A percentile compares a stretch with the other conserved stretches of the same genome.
These are phyloP conservation scores for Catonia carolina DNA, from an alignment of 2,888 invertebrate genomes.

Conservation along the genomic window DNA sequence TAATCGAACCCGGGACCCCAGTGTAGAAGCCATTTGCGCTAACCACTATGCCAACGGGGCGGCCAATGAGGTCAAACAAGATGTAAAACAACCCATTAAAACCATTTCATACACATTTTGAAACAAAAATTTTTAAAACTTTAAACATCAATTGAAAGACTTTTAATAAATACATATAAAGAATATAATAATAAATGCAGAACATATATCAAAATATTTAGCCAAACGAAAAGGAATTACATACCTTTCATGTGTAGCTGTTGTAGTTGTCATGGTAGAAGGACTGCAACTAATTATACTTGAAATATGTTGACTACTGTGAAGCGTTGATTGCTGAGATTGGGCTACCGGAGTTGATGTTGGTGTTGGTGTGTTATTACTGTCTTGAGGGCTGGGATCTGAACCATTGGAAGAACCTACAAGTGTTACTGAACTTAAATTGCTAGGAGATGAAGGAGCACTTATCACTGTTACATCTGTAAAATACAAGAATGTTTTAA, in stretches of 20 bases:
- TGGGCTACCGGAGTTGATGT: slow-evolving; percentile 9
- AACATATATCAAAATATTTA: too few relatives aligned
- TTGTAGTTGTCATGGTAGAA: background rate
- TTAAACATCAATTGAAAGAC: too few relatives aligned
- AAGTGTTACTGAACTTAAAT: slow-evolving; percentile 64
- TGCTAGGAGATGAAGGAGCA: slow-evolving; percentile 65
- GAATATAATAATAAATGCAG: too few relatives aligned
- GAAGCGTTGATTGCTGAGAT: background rate
- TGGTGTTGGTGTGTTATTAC: slow-evolving; percentile 8
- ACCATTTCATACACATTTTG: too few relatives aligned
- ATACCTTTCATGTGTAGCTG: background rate
- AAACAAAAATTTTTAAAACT: too few relatives aligned
- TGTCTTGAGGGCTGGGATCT: slow-evolving; percentile 40
- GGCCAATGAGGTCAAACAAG: too few relatives aligned
- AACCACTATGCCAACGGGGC: too few relatives aligned
- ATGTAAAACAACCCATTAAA: too few relatives aligned
- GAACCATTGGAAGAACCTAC: slow-evolving; percentile 50
- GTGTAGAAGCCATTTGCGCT: too few relatives aligned
- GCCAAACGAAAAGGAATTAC: too few relatives aligned
- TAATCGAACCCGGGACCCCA: too few relatives aligned
- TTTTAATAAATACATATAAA: too few relatives aligned
- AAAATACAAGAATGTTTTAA: background rate
- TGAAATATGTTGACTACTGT: background rate
- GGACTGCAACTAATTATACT: background rate
- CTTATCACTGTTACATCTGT: slow-evolving; percentile 47